Conservation (phyloP, 2,888 invertebrate species). For the Nephrotoma flavescens region DNA sequence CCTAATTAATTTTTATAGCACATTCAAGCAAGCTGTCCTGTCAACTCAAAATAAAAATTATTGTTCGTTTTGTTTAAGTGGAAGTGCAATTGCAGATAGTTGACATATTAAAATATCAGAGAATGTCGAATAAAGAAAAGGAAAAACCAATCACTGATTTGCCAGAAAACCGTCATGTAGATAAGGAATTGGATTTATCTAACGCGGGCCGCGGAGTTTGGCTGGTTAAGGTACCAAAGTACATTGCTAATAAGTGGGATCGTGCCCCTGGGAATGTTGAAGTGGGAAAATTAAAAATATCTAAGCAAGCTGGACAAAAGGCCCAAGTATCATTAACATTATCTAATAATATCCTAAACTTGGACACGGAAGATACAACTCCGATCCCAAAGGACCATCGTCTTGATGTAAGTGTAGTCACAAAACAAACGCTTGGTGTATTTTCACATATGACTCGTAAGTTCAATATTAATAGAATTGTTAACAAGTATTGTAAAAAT, state of each 20-base stretch:
- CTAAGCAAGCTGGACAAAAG: slow-evolving; percentile 61
- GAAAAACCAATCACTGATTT: not conserved
- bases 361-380: slow-evolving; percentile 69
- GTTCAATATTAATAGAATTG: slow-evolving; percentile 19
- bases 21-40: not conserved
- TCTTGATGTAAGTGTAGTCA: slow-evolving; percentile 80
- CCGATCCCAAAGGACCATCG: slow-evolving; percentile 80
- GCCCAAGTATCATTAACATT: slow-evolving; percentile 79
- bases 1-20: not conserved
- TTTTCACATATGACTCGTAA: slow-evolving; percentile 73
- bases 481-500: not conserved
- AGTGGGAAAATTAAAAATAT: slow-evolving; percentile 84
- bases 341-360: slow-evolving; percentile 62
- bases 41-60: not conserved
- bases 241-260: slow-evolving; percentile 90
- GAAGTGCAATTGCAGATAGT: not conserved
- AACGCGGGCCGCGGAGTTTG: slow-evolving; percentile 87
- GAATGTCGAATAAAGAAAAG: not conserved
- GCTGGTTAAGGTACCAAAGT: slow-evolving; percentile 94
- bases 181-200: slow-evolving; percentile 72
- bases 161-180: slow-evolving; percentile 36
- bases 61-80: not conserved
- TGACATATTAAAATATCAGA: not conserved
- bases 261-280: slow-evolving; percentile 78
- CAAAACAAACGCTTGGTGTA: slow-evolving; percentile 81